Evolutionary conservation across 2,797 vertebrate species (phyloP), one percentile per base, ranked within the genome.

Genomic region (Psittacula derbiana): DNA sequence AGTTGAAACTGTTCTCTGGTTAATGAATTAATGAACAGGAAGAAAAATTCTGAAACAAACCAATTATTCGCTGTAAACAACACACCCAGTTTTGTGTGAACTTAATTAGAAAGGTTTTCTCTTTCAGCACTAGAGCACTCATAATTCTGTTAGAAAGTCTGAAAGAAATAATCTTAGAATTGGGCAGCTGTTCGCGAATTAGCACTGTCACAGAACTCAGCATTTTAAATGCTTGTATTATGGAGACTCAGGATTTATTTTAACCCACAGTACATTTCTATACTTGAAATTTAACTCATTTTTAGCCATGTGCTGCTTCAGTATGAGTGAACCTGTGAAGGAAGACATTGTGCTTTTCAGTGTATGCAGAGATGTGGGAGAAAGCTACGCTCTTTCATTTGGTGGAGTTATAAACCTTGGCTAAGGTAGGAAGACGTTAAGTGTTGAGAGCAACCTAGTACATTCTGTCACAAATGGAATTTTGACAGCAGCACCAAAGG

Each of bases 401-500:
- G 28, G 40, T 5, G 69, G 55, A 58, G 16, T 10, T 25, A 12
- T 19, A 53, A 36, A 33, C 8, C 49, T 46, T 2, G 8, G 9
- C 28, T 0, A 36, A 46, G 78, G 33, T 1, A 49, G 70, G 83
- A 43, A 43, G 14, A 57, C 21, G 33, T 3, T 4, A 5, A 13
- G 1, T 49, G 69, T 5, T 46, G 50, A 20, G 2, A 49, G 31
- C 24, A 33, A 7, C 14, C 49, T 15, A 2, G n/a, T 4, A 8
- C 17, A 0, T 9, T 33, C 46, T 23, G 46, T 14, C 44, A 12
- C 0, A 16, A 0, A 6, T 0, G 3, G 7, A 23, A 50, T 38
- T 15, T 4, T 43, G 31, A 31, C 49, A 38, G 86, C 72, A 46
- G 78, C 57, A 2, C 3, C 6, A 36, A 25, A 67, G 47, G 64